Evolutionary conservation across 2,113 vertebrate genomes (phyloP).

Genomic region (Myanophis thanlyinensis): DNA sequence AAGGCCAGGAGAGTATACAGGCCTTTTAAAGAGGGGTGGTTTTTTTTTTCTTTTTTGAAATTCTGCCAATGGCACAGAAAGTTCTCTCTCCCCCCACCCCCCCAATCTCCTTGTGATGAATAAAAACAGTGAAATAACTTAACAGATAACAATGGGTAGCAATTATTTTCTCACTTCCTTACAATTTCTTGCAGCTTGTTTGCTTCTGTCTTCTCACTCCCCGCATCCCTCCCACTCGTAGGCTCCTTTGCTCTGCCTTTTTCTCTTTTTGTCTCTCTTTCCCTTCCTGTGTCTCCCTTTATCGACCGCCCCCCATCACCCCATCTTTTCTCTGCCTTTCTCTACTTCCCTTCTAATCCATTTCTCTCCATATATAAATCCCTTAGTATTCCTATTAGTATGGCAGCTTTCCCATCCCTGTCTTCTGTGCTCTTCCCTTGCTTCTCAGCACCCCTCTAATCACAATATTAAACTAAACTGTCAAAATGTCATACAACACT

Average conservation of each 20-base stretch:
- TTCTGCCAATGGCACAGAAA: slow-evolving; percentile 6
- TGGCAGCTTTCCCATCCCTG: neutral
- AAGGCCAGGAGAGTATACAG: neutral
- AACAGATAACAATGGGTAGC: slow-evolving; percentile 29
- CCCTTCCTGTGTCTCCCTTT: neutral
- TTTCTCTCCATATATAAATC: neutral
- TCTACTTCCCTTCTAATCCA: neutral
- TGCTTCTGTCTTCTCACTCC: neutral
- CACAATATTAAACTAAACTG: neutral
- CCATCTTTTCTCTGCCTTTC: neutral
- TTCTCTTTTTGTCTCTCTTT: slow-evolving; percentile 1
- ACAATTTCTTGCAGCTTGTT: slow-evolving; percentile 19
- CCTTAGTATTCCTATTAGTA: neutral
- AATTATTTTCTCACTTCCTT: slow-evolving; percentile 31
- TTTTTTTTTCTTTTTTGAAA: neutral
- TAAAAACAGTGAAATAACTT: slow-evolving; percentile 20
- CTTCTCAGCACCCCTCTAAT: neutral
- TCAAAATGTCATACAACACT: neutral
- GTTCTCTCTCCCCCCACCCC: neutral
- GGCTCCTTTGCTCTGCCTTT: slow-evolving; percentile 12
- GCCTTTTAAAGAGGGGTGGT: neutral
- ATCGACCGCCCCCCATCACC: neutral
- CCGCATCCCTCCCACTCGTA: neutral
- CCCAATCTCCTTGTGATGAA: neutral
- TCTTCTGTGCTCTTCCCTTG: too few relatives aligned